These are phyloP conservation scores for Abscondita cerata DNA, from an alignment of 2,888 invertebrate species.

Conservation along the genomic window DNA sequence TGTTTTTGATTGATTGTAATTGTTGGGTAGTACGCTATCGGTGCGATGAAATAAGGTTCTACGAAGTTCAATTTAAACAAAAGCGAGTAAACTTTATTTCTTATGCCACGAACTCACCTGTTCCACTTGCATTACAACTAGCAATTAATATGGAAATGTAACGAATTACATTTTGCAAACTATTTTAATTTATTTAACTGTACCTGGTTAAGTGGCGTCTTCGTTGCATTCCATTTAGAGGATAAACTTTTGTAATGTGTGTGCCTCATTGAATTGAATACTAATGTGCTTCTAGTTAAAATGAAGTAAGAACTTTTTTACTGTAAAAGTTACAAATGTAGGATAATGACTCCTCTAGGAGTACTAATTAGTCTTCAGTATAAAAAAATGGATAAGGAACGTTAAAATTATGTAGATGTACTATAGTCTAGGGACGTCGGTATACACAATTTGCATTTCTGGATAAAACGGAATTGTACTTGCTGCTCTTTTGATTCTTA, in stretches of 20 bases:
- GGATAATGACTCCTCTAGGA: slow-evolving; percentile 32
- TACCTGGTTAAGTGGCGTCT: slow-evolving; percentile 22
- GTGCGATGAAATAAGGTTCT: background rate
- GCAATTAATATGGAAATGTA: slow-evolving; percentile 35
- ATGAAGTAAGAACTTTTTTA: slow-evolving; percentile 26
- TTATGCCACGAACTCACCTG: slow-evolving; percentile 4
- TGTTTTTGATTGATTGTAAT: background rate
- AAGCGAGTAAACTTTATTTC: too few species aligned
- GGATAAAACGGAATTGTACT: slow-evolving; percentile 15
- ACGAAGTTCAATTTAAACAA: too few species aligned
- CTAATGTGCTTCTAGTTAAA: slow-evolving; percentile 29
- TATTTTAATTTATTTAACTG: slow-evolving; percentile 31
- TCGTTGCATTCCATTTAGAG: slow-evolving; percentile 21
- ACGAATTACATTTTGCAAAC: slow-evolving; percentile 16
- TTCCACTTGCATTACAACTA: slow-evolving; percentile 25
- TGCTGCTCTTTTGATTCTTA: slow-evolving; percentile 4
- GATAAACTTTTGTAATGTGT: slow-evolving; percentile 16
- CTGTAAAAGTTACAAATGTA: slow-evolving; percentile 35
- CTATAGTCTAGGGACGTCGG: slow-evolving; percentile 26
- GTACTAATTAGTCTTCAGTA: slow-evolving; percentile 31
- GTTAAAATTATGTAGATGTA: slow-evolving; percentile 34
- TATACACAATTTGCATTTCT: slow-evolving; percentile 26
- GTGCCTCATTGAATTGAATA: slow-evolving; percentile 28
- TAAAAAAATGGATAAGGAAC: slow-evolving; percentile 32
- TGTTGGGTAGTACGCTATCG: background rate